Conservation (phyloP, 37 sponge, comb jelly and placozoan genomes). For the Bolinopsis microptera region DNA sequence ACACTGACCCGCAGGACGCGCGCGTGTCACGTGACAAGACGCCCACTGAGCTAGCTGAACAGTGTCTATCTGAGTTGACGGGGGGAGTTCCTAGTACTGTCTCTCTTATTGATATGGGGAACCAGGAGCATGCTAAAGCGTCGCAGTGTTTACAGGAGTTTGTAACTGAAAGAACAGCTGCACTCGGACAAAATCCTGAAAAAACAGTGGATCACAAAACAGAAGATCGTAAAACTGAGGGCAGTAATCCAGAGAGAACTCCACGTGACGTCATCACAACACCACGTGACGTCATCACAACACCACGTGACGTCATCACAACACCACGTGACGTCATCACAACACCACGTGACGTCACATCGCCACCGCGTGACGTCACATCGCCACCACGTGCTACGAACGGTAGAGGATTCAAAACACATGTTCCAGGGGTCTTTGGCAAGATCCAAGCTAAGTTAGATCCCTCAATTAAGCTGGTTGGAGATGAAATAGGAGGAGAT, state of each 20-base stretch:
- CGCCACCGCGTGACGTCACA: not conserved
- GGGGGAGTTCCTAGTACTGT: not conserved
- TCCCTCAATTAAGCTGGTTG: not conserved
- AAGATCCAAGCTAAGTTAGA: not conserved
- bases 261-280: too few species aligned
- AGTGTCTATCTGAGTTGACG: not conserved
- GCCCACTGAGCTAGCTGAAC: not conserved
- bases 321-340: not conserved
- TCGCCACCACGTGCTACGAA: not conserved
- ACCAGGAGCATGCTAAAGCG: not conserved
- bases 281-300: too few species aligned
- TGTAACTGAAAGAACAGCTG: not conserved
- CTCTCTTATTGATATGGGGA: not conserved
- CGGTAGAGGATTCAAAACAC: not conserved
- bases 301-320: not conserved
- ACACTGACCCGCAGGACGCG: not conserved
- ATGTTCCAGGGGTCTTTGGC: conserved; percentile 2
- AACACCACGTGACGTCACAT: not conserved
- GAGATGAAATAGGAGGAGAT: not conserved
- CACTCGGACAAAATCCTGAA: not conserved
- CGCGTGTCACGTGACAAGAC: conserved; percentile 19
- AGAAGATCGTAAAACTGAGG: too few species aligned
- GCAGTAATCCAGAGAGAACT: too few species aligned
- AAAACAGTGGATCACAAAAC: too few species aligned
- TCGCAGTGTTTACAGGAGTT: conserved; percentile 17